A percentile compares a stretch with the other conserved stretches of the same genome.
phyloP scores from a whole-genome alignment of 2,797 vertebrate genomes.

The Sebastes diaconus region DNA sequence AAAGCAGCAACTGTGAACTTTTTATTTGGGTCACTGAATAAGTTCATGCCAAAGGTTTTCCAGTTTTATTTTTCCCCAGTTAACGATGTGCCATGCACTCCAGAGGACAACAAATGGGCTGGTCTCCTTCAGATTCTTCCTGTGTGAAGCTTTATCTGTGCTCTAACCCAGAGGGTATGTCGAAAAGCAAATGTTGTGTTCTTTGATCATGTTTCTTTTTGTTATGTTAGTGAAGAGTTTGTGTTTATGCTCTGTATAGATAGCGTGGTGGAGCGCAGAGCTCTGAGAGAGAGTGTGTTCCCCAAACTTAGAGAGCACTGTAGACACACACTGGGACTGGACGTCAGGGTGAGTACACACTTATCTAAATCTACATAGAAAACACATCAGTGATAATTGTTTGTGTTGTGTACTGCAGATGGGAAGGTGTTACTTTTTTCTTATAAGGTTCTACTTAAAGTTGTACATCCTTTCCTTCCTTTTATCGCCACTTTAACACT shows the following conservation, averaged over 20 bases:
- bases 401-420: background rate
- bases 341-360: constrained; percentile 78
- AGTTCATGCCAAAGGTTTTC: background rate
- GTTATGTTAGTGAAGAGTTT: background rate
- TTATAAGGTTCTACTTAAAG: background rate
- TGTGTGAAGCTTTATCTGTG: constrained; percentile 84
- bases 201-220: background rate
- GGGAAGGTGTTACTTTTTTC: background rate
- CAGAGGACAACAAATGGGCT: constrained; percentile 28
- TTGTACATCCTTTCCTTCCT: background rate
- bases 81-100: background rate
- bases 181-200: background rate
- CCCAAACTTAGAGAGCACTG: constrained; percentile 80
- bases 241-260: constrained; percentile 62
- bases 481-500: background rate
- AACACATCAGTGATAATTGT: background rate
- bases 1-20: background rate
- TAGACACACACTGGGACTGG: constrained; percentile 74
- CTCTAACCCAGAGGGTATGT: constrained; percentile 82
- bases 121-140: background rate
- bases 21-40: background rate
- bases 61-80: background rate
- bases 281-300: constrained; percentile 78
- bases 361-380: background rate
- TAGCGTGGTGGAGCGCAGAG: constrained; percentile 76